Conservation (phyloP, 2,113 vertebrate species). For the Pampusana beccarii region DNA sequence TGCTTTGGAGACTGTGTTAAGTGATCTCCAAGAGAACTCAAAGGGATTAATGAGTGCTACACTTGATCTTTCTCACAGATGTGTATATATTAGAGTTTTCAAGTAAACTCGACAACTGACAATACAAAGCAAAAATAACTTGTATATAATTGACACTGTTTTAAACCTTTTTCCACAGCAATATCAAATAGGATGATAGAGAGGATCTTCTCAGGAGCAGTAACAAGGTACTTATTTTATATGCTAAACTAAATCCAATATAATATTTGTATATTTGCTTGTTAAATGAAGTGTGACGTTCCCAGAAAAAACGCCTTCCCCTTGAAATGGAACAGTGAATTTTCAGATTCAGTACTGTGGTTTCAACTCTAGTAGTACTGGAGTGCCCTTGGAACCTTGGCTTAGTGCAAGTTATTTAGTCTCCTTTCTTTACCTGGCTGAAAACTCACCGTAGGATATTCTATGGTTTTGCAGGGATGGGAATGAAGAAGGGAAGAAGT, state of each 20-base stretch:
- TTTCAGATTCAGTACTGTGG: neutral
- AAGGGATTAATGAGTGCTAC: neutral
- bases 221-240: conserved; percentile 81
- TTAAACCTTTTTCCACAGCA: conserved; percentile 72
- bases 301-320: neutral
- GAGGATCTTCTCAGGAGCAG: conserved; percentile 93
- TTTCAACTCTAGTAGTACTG: neutral
- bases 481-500: neutral
- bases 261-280: neutral
- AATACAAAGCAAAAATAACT: neutral
- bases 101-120: neutral
- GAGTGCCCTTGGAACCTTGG: neutral
- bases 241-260: neutral
- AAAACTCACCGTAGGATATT: neutral
- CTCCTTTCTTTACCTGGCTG: neutral
- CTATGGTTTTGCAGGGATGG: neutral
- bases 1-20: neutral
- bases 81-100: neutral
- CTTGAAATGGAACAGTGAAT: neutral
- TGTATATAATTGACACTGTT: neutral
- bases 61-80: neutral
- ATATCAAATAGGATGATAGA: conserved; percentile 91
- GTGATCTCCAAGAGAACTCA: neutral
- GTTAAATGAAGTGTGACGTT: neutral
- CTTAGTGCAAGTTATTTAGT: neutral